phyloP scores from a whole-genome alignment of 2,113 vertebrate genomes.

The Aldabrachelys gigantea region DNA sequence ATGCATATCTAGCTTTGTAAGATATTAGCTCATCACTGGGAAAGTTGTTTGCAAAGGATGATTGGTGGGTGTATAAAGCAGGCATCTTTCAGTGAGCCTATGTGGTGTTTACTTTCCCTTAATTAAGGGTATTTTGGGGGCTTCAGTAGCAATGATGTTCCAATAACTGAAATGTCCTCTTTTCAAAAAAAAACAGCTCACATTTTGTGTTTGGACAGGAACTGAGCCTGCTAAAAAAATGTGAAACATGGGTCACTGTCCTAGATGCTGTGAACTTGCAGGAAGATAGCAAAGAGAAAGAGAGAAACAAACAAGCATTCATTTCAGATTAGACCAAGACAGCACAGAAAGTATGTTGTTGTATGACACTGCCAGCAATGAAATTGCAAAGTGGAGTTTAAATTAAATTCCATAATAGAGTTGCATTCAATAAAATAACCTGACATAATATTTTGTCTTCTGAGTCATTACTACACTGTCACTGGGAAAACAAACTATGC shows the following conservation, averaged over 20 bases:
- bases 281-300: constrained; percentile 38
- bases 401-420: constrained; percentile 50
- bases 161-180: neutral
- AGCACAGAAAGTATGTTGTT: constrained; percentile 52
- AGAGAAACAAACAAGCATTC: constrained; percentile 37
- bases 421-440: constrained; percentile 53
- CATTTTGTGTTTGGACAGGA: neutral
- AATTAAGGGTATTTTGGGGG: neutral
- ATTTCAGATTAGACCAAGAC: constrained; percentile 45
- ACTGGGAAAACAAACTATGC: constrained; percentile 67
- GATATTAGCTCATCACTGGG: neutral
- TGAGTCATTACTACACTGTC: constrained; percentile 48
- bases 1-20: neutral
- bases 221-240: constrained; percentile 35
- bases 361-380: constrained; percentile 40
- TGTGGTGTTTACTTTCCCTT: neutral
- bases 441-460: constrained; percentile 67
- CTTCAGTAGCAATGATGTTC: neutral
- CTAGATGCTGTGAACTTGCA: constrained; percentile 23
- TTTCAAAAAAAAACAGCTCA: constrained; percentile 4
- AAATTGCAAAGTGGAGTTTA: constrained; percentile 50
- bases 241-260: constrained; percentile 55
- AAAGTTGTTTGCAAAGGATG: neutral
- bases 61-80: neutral
- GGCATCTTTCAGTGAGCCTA: neutral